Base-by-base conservation (phyloP, 2,888 invertebrate genomes). In the Macropis europaea region DNA sequence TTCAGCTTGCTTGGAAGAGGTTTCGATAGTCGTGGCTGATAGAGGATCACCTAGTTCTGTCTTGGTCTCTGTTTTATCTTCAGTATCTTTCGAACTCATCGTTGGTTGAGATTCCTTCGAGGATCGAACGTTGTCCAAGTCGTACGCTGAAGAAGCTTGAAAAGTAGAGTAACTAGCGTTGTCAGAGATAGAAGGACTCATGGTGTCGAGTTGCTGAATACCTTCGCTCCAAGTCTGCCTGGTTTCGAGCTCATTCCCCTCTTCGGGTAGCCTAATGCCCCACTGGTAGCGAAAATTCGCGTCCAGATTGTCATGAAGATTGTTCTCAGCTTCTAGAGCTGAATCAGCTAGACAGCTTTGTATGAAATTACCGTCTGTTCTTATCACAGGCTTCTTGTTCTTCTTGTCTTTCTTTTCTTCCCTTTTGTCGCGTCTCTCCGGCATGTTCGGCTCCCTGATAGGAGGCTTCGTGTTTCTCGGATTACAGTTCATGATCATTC, bases 401-500 rank as follows among this genome's bases (percentile, higher is more conserved):
- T 83, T 77, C 66, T 80, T 72, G 52, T 84, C 76, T 53, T 82
- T 79, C 53, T 78, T 78, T 13, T 85, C 79, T 2, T 83, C 79
- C 28, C 82, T 77, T 38, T 79, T 83, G 2, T 82, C 70, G 11
- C 63, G 75, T 32, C 82, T 82, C 24, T 79, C 77, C 34, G 84
- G 79, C 74, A 81, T 77, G 52, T 81, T 82, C n/a, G 83, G 82
- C 45, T 86, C 85, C 24, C 73, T 75, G 48, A 87, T 84, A 3
- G 86, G 81, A 0, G 85, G 79, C 34, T 82, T 82, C 13, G 79
- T 50, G 24, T 73, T 72, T 3, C 70, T 61, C 4, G 83, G 76
- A 1, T 66, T 64, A 19, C 81, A 74, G 30, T 13, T 24, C 15
- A 40, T 22, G 45, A 79, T 45, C n/a, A 36, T 52, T 15, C 73